Percentiles rank a stretch among this genome's conserved stretches.
These are phyloP conservation scores for Mesopsocus fuscifrons DNA, from an alignment of 2,888 invertebrate species.

Conservation along the genomic window DNA sequence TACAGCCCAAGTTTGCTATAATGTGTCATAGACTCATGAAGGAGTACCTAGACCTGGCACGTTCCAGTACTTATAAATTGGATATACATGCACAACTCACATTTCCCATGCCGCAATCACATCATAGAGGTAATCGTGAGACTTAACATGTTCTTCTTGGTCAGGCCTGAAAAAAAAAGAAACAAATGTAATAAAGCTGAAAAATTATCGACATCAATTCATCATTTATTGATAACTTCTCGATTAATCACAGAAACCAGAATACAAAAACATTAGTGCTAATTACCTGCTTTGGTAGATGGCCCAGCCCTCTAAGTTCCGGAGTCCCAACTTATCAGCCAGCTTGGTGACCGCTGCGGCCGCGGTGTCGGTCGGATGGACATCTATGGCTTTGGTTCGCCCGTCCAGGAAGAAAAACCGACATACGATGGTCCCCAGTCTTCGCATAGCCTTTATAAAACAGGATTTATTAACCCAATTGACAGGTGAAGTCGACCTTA, in stretches of 20 bases:
- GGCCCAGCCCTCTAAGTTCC: slow-evolving; percentile 82
- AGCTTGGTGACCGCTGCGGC: slow-evolving; percentile 75
- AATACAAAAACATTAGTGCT: no score
- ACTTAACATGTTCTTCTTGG: slow-evolving; percentile 75
- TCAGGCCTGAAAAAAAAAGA: no score
- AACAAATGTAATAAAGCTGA: no score
- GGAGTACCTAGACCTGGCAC: no score
- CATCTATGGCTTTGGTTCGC: slow-evolving; percentile 84
- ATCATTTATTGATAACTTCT: no score
- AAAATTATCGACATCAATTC: no score
- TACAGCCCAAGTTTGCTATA: no score
- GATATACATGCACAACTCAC: no score
- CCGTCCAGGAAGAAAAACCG: slow-evolving; percentile 90
- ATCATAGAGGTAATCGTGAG: slow-evolving; percentile 83
- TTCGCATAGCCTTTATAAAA: slow-evolving; percentile 55
- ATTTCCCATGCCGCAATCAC: slow-evolving; percentile 90
- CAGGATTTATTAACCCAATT: no score
- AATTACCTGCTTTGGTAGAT: slow-evolving; percentile 81
- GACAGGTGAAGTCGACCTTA: no score
- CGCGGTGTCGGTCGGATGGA: slow-evolving; percentile 87
- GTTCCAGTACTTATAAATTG: no score
- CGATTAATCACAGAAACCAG: no score
- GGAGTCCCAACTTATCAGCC: slow-evolving; percentile 70
- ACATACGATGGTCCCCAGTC: slow-evolving; percentile 80
- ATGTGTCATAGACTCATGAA: slow-evolving; percentile 3